Base-by-base conservation (phyloP, 2,113 vertebrate genomes). In the Leucosticte australis region DNA sequence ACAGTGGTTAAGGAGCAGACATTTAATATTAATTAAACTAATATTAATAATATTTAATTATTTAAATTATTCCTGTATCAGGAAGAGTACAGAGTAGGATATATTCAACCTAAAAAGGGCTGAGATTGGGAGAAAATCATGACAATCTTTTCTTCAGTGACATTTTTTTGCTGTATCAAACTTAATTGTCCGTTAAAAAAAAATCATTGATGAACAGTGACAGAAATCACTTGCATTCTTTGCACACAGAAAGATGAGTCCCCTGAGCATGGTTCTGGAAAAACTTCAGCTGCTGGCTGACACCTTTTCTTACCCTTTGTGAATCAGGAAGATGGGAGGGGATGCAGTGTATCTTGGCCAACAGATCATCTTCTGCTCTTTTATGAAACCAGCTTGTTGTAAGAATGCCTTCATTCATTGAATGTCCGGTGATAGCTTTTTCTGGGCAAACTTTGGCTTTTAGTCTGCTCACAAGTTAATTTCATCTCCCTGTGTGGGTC, bases 381-480 rank as follows among this genome's bases (percentile, higher is more conserved):
- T 86, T 31, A 50, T 53, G 31, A 57, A 87, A 60, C 14, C 22
- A 69, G 13, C 27, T 56, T 52, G 47, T 63, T 59, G 69, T 86
- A 77, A 86, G 50, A 59, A 78, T 11, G 3, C 26, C 42, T 82
- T 87, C 28, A 56, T 70, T 71, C 41, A 64, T 56, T 56, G 69
- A 35, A 30, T 42, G 33, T 59, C 67, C 26, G 39, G 31, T 22
- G 16, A 56, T 30, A 31, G 18, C 12, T 91, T 92, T 87, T 87
- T 79, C 69, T 68, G n/a, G 57, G 53, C 41, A 87, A 82, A 91
- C 10, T 91, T 75, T 73, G 59, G 6, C 49, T 90, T 87, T 62
- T 60, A 57, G 15, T 75, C 44, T 82, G n/a, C 73, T 89, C 53
- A 56, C 14, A 89, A 84, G 62, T 74, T 81, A 95, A 64, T 64